Base-by-base conservation (phyloP, 2,113 vertebrate genomes). In the Progne subis region DNA sequence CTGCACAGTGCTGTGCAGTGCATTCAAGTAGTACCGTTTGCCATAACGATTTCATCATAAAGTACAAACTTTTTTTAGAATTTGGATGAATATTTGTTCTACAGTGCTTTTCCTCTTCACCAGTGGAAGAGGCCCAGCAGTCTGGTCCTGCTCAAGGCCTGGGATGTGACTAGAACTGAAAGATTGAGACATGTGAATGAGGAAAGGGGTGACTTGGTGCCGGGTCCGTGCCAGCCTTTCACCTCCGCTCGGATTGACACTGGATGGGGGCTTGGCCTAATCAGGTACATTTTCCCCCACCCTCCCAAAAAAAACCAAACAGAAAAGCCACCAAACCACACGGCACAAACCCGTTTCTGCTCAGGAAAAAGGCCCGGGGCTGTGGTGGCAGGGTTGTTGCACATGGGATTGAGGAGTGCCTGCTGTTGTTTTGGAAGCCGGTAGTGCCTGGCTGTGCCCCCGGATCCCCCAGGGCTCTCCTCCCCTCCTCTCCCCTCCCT, bases 311-410 rank as follows among this genome's bases (percentile, higher is more conserved):
- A 2, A 57, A 85, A 47, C 18, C 61, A 67, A 95, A 80, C 75
- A 61, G 74, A 95, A 79, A 84, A 96, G 91, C 91, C 89, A 94
- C 94, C 92, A 92, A 94, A 94, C 90, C 93, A 82, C 90, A 91
- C 49, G 96, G 95, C 96, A 96, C 94, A 97, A 86, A 94, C 60
- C 95, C 89, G 84, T 96, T 97, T 97, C 95, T 95, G 97, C 97
- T 98, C 97, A 98, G 98, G 98, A 97, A 97, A 95, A 97, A 95
- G 93, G 96, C 96, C 93, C 96, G 49, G 79, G 95, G 78, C 95
- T 92, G 71, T 83, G 95, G 76, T 92, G 97, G 97, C 95, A 97
- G 97, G 97, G 95, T 96, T 94, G 69, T 96, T 97, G 72, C 87
- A 86, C 94, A 89, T 68, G 61, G 85, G 16, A 89, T 82, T 46